Evolutionary conservation across 2,113 vertebrate species (phyloP), one percentile per base, ranked within the genome.

Genomic region (Mohoua ochrocephala): DNA sequence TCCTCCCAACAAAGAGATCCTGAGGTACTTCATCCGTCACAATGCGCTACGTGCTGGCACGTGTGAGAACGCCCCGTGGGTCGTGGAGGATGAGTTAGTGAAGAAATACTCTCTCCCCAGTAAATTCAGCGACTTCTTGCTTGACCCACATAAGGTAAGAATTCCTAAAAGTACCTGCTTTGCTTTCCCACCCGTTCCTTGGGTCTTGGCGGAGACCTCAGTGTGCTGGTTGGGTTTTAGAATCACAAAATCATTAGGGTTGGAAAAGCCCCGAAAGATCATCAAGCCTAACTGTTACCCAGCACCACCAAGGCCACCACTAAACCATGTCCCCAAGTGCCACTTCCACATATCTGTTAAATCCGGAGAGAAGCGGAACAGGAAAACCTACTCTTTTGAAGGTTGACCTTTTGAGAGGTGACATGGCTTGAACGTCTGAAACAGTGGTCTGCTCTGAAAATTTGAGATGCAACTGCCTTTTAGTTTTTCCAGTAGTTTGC

Each of bases 1-100:
- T 4, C 99, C 99, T 65, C 99, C 99, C 49, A 99, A 99, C 97
- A 99, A 99, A 95, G 99, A 99, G 97, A 99, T 99, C 81, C 98
- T 99, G 96, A 98, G 99, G 31, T 99, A 99, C 91, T 99, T 99
- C 95, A 99, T 99, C 97, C 98, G 99, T 37, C 99, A 99, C 84
- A 98, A 99, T 2, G 98, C 99, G 0, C 97, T 99, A 31, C 98
- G 99, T 54, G 97, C 99, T 9, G 99, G 99, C 54, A 98, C 97
- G 2, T 99, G 99, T 52, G 99, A 99, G 97, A 99, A 99, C 1
- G 99, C 99, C 65, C 99, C 99, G 0, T 99, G 99, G 99, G 99
- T 99, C 7, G 99, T 99, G 44, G 99, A 99, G 97, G 99, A 99
- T 59, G 98, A 99, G 27, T 84, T 99, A 79, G 99, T 99, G 84